phyloP scores from a whole-genome alignment of 2,113 vertebrate species.

The Salminus brasiliensis region DNA sequence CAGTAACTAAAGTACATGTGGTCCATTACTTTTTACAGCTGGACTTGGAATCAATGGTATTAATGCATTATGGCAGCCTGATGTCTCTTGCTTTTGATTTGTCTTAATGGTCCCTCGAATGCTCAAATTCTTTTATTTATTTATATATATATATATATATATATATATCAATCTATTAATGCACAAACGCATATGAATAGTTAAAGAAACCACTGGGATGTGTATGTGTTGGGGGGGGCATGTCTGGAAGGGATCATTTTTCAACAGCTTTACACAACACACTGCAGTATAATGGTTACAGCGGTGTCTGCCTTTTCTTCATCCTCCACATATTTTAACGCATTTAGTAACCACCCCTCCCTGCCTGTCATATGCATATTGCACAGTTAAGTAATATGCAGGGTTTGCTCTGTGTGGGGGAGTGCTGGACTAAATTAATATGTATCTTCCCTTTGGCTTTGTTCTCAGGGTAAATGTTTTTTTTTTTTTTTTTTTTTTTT shows the following conservation, averaged over 20 bases:
- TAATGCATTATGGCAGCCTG: slow-evolving; percentile 47
- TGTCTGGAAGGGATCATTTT: slow-evolving; percentile 39
- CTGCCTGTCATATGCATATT: slow-evolving; percentile 18
- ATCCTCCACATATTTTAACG: slow-evolving; percentile 16
- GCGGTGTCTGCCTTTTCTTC: neutral
- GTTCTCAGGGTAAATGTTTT: slow-evolving; percentile 1
- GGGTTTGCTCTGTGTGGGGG: neutral
- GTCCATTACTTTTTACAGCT: neutral
- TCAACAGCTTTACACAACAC: slow-evolving; percentile 30
- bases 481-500: slow-evolving; percentile 35
- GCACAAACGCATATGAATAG: slow-evolving; percentile 47
- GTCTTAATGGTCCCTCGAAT: slow-evolving; percentile 53
- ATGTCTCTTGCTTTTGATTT: slow-evolving; percentile 55
- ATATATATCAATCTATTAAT: slow-evolving; percentile 39
- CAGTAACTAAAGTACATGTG: neutral
- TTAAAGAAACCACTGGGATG: slow-evolving; percentile 25
- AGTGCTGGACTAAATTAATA: slow-evolving; percentile 11
- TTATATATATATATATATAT: slow-evolving; percentile 20
- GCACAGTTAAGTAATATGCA: slow-evolving; percentile 26
- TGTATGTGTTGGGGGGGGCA: neutral
- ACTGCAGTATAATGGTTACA: slow-evolving; percentile 10
- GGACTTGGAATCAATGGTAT: slow-evolving; percentile 53
- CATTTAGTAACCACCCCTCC: neutral
- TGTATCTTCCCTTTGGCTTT: slow-evolving; percentile 17
- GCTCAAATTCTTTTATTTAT: slow-evolving; percentile 22